Percentiles rank a stretch among this genome's conserved stretches.
Conservation (phyloP, 2,888 invertebrate genomes). For the Xestoiulus laeticollis region DNA sequence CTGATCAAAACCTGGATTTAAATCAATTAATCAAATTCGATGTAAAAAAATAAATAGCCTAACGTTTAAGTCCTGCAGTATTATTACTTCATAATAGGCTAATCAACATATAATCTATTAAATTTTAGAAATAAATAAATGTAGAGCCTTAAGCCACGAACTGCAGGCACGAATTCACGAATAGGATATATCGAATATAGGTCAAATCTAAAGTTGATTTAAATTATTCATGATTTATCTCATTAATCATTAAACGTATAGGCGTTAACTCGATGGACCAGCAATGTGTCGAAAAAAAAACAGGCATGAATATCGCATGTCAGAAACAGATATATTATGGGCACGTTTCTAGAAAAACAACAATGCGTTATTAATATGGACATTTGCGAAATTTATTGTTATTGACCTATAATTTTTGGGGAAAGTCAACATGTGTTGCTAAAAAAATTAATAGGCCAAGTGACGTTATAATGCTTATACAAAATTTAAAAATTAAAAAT, state of each 20-base stretch:
- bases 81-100: neutral
- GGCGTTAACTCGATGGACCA: neutral
- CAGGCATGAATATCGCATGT: neutral
- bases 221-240: conserved; percentile 36
- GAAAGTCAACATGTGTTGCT: neutral
- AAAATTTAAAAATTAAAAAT: neutral
- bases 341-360: neutral
- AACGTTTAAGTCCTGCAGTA: neutral
- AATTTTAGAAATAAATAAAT: neutral
- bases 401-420: neutral
- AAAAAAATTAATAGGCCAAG: neutral
- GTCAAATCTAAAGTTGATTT: neutral
- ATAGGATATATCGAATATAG: conserved; percentile 2
- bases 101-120: neutral
- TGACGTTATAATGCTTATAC: neutral
- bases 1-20: too few relatives aligned
- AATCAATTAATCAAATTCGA: too few relatives aligned
- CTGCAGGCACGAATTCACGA: conserved; percentile 18
- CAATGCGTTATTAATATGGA: neutral
- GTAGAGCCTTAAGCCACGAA: neutral
- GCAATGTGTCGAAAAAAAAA: neutral
- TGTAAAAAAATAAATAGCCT: neutral
- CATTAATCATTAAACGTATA: conserved; percentile 6
- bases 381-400: neutral
- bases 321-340: neutral